Conservation (phyloP, 2,888 invertebrate genomes). For the Sicus ferrugineus region DNA sequence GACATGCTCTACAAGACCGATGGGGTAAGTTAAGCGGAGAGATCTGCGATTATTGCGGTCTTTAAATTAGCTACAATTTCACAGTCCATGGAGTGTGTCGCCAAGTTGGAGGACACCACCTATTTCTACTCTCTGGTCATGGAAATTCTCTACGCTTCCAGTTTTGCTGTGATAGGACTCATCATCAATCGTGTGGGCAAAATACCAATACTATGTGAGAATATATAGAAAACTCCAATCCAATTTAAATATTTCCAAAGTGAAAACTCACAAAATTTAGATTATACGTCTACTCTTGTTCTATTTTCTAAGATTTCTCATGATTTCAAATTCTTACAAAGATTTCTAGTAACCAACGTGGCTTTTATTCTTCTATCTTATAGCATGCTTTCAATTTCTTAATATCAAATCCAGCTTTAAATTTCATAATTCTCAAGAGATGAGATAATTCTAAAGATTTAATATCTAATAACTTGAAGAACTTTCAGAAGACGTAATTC, state of each 20-base stretch:
- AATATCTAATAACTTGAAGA: too few relatives aligned
- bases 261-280: too few relatives aligned
- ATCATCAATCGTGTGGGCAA: conserved; percentile 56
- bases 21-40: conserved; percentile 42
- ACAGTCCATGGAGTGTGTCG: conserved; percentile 45
- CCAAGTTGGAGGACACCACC: conserved; percentile 51
- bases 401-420: too few relatives aligned
- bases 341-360: too few relatives aligned
- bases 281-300: neutral
- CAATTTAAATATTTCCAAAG: too few relatives aligned
- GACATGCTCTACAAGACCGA: conserved; percentile 41
- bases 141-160: conserved; percentile 50
- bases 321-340: neutral
- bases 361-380: too few relatives aligned
- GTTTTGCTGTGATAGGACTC: conserved; percentile 54
- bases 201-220: conserved; percentile 53
- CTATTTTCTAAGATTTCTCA: neutral
- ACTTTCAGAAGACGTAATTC: too few relatives aligned
- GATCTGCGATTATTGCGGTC: neutral
- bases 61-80: conserved; percentile 11
- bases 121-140: conserved; percentile 52
- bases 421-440: too few relatives aligned
- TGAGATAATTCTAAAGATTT: too few relatives aligned
- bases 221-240: too few relatives aligned
- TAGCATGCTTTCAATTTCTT: too few relatives aligned